These are phyloP conservation scores for Leucozona laternaria DNA, from an alignment of 2,888 invertebrate genomes.

Conservation along the genomic window DNA sequence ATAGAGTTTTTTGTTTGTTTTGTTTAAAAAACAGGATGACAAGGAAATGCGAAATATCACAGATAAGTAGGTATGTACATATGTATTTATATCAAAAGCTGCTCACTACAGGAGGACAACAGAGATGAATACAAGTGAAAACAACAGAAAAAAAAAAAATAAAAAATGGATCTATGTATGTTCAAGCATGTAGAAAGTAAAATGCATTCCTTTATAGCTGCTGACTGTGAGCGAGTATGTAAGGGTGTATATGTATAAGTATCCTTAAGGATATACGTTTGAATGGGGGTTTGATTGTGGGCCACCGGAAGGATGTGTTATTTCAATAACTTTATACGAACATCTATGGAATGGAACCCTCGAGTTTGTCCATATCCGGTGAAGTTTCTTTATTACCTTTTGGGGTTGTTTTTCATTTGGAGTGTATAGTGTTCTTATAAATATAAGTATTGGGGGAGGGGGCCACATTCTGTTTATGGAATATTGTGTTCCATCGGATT, in stretches of 20 bases:
- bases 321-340: constrained; percentile 8
- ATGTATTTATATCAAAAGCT: constrained; percentile 40
- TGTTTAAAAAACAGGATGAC: constrained; percentile 55
- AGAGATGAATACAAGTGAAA: constrained; percentile 3
- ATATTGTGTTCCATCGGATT: too few relatives aligned
- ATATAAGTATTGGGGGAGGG: neutral
- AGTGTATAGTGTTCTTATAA: neutral
- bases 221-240: neutral
- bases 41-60: constrained; percentile 48
- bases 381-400: constrained; percentile 19
- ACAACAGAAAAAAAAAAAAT: neutral
- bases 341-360: neutral
- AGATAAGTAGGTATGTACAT: too few relatives aligned
- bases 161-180: constrained; percentile 28
- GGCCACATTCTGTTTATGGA: neutral
- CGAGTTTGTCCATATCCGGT: constrained; percentile 19
- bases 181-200: neutral
- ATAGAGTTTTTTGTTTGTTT: constrained; percentile 41
- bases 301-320: constrained; percentile 33
- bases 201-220: constrained; percentile 38
- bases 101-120: constrained; percentile 13
- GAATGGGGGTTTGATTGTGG: constrained; percentile 12
- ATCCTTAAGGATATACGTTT: constrained; percentile 31
- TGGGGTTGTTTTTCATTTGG: neutral
- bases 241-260: neutral